Conservation (phyloP, 1,140 invertebrate genomes). For the Leptonema lineaticorne region DNA sequence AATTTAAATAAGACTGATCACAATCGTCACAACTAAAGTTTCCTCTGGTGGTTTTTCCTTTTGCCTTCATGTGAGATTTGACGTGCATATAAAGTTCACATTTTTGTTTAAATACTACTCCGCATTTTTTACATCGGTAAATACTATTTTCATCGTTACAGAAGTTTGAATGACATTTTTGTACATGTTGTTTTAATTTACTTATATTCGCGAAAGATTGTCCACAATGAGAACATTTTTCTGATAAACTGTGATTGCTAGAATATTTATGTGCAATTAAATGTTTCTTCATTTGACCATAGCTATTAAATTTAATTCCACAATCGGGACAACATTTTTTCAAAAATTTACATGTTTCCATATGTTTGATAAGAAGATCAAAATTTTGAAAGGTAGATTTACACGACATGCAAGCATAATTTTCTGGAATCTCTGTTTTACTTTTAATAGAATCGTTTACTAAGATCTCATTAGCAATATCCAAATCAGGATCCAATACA, state of each 20-base stretch:
- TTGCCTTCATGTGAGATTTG: conserved; percentile 33
- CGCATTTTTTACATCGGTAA: conserved; percentile 36
- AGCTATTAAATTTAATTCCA: conserved; percentile 18
- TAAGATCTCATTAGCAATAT: conserved; percentile 37
- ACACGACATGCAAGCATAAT: conserved; percentile 37
- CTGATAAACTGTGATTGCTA: not conserved
- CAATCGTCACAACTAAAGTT: conserved; percentile 24
- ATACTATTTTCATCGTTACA: conserved; percentile 24
- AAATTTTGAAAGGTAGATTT: conserved; percentile 35
- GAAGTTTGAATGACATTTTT: conserved; percentile 28
- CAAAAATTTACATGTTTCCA: conserved; percentile 31
- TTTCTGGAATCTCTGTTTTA: conserved; percentile 15
- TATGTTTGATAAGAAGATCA: conserved; percentile 32
- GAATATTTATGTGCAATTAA: conserved; percentile 4
- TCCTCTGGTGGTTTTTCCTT: not conserved
- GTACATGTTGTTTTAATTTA: conserved; percentile 25
- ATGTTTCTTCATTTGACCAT: conserved; percentile 28
- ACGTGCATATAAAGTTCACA: conserved; percentile 28
- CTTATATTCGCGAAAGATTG: conserved; percentile 20
- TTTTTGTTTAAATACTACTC: conserved; percentile 26
- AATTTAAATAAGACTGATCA: conserved; percentile 21
- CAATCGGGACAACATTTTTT: conserved; percentile 28
- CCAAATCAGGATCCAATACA: conserved; percentile 37
- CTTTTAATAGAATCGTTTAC: conserved; percentile 21
- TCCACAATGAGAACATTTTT: conserved; percentile 22